Evolutionary conservation across 2,797 vertebrate species (phyloP).

Genomic region (Xiphorhynchus erythropygius): DNA sequence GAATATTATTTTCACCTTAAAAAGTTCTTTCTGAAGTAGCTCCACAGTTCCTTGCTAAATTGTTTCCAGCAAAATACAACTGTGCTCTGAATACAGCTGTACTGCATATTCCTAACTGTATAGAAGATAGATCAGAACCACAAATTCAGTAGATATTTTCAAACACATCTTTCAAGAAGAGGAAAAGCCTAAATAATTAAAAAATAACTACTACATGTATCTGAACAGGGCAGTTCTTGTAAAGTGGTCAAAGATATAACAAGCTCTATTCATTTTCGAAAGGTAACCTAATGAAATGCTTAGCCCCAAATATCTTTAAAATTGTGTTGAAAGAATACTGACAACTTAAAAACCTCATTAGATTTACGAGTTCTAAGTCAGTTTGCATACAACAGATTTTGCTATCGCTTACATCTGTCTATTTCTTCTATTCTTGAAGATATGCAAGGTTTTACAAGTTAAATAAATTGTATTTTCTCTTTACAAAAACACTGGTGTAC

Average conservation of each 20-base stretch:
- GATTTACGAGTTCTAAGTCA: neutral
- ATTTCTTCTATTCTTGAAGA: neutral
- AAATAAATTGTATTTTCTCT: neutral
- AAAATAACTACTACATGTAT: neutral
- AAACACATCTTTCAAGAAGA: neutral
- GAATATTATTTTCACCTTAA: slow-evolving; percentile 7
- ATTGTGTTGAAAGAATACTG: neutral
- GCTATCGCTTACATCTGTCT: neutral
- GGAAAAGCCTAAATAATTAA: neutral
- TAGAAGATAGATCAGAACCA: neutral
- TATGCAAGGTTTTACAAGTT: neutral
- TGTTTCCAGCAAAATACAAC: neutral
- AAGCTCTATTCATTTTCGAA: neutral
- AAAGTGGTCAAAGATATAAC: neutral
- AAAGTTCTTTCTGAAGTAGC: neutral
- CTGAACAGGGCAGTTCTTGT: neutral
- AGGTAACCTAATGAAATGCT: neutral
- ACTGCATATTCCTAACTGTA: neutral
- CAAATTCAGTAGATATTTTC: neutral
- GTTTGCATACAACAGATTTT: neutral
- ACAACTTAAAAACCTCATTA: neutral
- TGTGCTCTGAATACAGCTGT: neutral
- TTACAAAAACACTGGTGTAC: neutral
- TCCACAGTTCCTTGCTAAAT: neutral
- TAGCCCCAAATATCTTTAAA: neutral